Evolutionary conservation across 2,888 invertebrate species (phyloP).

Genomic region (Tryphoninae sp.): DNA sequence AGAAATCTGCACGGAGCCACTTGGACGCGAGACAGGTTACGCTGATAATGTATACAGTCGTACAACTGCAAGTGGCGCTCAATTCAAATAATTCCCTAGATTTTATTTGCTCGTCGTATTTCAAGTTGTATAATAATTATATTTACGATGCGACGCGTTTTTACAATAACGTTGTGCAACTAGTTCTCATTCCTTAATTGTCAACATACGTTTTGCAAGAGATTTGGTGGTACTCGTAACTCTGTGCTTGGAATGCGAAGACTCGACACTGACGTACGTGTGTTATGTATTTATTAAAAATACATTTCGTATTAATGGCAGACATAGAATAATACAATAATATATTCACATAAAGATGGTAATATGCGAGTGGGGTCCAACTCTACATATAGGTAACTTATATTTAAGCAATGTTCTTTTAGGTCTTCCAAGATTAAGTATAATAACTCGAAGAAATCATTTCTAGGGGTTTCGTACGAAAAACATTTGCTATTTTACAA

Average conservation of each 20-base stretch:
- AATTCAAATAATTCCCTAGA: slow-evolving; percentile 55
- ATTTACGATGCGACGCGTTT: neutral
- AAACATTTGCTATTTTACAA: neutral
- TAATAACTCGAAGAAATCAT: slow-evolving; percentile 18
- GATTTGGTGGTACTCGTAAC: neutral
- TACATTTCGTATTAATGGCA: slow-evolving; percentile 15
- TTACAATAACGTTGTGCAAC: neutral
- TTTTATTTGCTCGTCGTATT: neutral
- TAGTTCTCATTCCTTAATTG: neutral
- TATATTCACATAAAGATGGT: neutral
- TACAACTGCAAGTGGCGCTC: slow-evolving; percentile 35
- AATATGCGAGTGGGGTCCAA: neutral
- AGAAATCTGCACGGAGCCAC: slow-evolving; percentile 3
- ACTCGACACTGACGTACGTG: slow-evolving; percentile 36
- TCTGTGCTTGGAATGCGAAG: neutral
- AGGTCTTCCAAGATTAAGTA: slow-evolving; percentile 20
- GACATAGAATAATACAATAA: neutral
- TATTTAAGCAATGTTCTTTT: neutral
- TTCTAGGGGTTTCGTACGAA: slow-evolving; percentile 3
- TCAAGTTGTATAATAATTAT: slow-evolving; percentile 4
- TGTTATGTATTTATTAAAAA: neutral
- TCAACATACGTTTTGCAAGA: neutral
- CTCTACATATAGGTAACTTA: neutral
- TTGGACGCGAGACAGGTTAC: slow-evolving; percentile 33
- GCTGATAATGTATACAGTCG: slow-evolving; percentile 38